phyloP scores from a whole-genome alignment of 2,888 invertebrate genomes.

The Achlya flavicornis region DNA sequence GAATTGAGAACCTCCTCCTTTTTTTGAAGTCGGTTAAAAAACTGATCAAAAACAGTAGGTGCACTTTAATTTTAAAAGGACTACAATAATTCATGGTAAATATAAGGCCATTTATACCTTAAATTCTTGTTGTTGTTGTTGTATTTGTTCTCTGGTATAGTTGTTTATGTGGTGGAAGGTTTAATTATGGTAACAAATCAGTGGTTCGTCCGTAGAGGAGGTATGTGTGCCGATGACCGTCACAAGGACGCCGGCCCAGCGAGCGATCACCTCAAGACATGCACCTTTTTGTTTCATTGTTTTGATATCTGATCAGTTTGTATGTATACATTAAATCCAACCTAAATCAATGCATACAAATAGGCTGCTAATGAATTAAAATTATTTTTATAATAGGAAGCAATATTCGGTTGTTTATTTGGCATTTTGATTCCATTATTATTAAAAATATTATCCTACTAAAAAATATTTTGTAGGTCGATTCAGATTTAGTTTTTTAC shows the following conservation, averaged over 20 bases:
- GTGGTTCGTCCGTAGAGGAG: not conserved
- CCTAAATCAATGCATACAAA: not conserved
- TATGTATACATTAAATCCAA: not conserved
- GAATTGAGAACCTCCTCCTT: too few species aligned
- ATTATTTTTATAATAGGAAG: not conserved
- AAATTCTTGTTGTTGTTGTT: too few species aligned
- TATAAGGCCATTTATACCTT: too few species aligned
- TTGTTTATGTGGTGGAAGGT: too few species aligned
- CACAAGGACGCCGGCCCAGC: not conserved
- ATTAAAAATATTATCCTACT: too few species aligned
- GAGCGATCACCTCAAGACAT: slow-evolving; percentile 1
- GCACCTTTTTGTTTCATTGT: not conserved
- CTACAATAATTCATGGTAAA: too few species aligned
- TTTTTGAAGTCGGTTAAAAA: too few species aligned
- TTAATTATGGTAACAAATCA: not conserved
- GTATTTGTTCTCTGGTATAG: too few species aligned
- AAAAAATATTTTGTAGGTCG: not conserved
- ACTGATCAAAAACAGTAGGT: too few species aligned
- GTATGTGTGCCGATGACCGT: slow-evolving; percentile 3
- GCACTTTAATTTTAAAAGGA: too few species aligned
- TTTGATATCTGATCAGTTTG: not conserved
- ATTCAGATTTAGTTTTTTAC: not conserved
- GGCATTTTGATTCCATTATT: too few species aligned
- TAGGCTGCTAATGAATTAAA: not conserved
- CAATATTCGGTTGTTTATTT: too few species aligned